Percentiles rank a stretch among this genome's conserved stretches.
Evolutionary conservation across 2,113 vertebrate species (phyloP).

Genomic region (Tupaia chinensis): DNA sequence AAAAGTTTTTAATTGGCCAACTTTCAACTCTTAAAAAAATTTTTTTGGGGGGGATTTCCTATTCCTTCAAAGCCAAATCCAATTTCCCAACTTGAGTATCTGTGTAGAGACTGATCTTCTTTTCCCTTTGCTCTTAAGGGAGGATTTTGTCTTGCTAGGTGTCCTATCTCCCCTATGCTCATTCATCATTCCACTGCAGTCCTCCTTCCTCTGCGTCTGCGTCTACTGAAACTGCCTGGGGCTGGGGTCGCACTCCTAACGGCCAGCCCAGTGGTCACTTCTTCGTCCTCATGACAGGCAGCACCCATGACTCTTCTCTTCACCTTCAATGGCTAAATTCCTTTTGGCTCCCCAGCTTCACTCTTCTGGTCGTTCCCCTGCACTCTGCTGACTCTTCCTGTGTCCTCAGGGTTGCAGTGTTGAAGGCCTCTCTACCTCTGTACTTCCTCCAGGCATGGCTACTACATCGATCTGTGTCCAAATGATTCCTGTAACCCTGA

Average conservation of each 20-base stretch:
- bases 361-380: background rate
- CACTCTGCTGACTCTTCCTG: background rate
- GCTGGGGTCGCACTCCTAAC: background rate
- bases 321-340: background rate
- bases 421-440: background rate
- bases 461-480: background rate
- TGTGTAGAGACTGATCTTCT: background rate
- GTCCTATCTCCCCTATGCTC: background rate
- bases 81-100: background rate
- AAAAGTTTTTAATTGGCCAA: background rate
- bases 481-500: background rate
- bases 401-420: background rate
- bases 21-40: background rate
- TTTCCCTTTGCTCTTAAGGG: background rate
- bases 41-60: background rate
- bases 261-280: background rate
- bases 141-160: background rate
- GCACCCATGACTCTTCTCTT: background rate
- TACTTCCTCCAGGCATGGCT: background rate
- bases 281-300: background rate
- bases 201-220: background rate
- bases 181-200: background rate
- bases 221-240: background rate
- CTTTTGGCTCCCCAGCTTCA: background rate
- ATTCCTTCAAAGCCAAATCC: background rate